Conservation (phyloP, 2,113 vertebrate genomes). For the Sander vitreus region DNA sequence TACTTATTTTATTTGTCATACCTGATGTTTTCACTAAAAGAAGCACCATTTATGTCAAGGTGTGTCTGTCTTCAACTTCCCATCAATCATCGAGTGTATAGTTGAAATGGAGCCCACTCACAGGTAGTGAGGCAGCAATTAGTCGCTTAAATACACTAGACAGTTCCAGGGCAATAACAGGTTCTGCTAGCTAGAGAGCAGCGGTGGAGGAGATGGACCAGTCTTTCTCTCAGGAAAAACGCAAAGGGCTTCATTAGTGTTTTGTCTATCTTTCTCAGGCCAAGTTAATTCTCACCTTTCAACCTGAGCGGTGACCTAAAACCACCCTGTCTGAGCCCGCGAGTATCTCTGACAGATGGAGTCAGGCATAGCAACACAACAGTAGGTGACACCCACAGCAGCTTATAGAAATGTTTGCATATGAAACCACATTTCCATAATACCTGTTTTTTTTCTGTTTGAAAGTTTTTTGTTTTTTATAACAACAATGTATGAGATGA, state of each 20-base stretch:
- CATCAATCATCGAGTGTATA: conserved; percentile 52
- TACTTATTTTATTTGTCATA: conserved; percentile 45
- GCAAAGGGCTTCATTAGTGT: conserved; percentile 70
- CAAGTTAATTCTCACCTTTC: conserved; percentile 69
- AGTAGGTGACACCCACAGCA: conserved; percentile 12
- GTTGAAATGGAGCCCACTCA: conserved; percentile 54
- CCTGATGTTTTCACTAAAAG: conserved; percentile 25
- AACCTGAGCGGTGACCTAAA: conserved; percentile 54
- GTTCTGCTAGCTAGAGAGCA: conserved; percentile 41
- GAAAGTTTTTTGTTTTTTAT: no score
- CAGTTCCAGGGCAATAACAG: conserved; percentile 61
- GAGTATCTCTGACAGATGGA: conserved; percentile 55
- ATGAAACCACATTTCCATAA: not conserved
- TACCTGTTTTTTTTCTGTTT: no score
- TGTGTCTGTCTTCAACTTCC: conserved; percentile 48
- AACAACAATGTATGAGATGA: not conserved
- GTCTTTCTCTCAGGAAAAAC: conserved; percentile 35
- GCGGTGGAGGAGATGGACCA: conserved; percentile 19
- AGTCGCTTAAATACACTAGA: conserved; percentile 55
- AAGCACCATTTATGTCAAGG: conserved; percentile 49
- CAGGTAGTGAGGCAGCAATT: conserved; percentile 48
- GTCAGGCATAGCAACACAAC: conserved; percentile 28
- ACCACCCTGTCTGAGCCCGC: conserved; percentile 36
- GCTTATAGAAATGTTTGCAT: conserved; percentile 15
- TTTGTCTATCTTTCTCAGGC: conserved; percentile 45